Evolutionary conservation across 1,140 invertebrate genomes (phyloP).

Genomic region (Drosophila virilis): DNA sequence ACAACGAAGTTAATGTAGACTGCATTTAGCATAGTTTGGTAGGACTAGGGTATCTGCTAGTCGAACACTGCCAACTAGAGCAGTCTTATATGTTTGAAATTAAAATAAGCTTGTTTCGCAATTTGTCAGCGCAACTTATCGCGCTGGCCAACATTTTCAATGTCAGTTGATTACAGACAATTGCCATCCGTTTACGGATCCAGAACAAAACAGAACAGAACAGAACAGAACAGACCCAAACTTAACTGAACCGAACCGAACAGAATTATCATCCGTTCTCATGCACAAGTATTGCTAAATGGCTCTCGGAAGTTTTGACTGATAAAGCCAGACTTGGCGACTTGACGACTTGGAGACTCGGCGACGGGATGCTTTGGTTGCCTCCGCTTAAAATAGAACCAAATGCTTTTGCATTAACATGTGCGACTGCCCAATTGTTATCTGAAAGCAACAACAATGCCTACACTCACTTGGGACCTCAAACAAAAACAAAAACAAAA

Average conservation of each 20-base stretch:
- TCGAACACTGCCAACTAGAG: no score
- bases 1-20: no score
- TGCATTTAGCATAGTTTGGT: no score
- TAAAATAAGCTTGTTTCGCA: constrained; percentile 39
- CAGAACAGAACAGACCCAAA: constrained; percentile 19
- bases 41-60: no score
- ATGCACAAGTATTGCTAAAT: constrained; percentile 40
- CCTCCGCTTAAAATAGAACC: constrained; percentile 36
- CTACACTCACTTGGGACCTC: constrained; percentile 17
- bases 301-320: constrained; percentile 43
- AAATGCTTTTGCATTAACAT: constrained; percentile 42
- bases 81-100: background rate
- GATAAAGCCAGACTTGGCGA: constrained; percentile 24
- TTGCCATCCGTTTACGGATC: constrained; percentile 24
- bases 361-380: constrained; percentile 7
- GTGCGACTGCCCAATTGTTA: constrained; percentile 24
- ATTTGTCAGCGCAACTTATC: constrained; percentile 45
- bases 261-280: constrained; percentile 8
- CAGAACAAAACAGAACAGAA: background rate
- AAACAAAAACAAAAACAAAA: constrained; percentile 7
- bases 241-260: constrained; percentile 12
- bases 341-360: background rate
- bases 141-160: constrained; percentile 36
- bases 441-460: constrained; percentile 11
- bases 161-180: constrained; percentile 51